Base-by-base conservation (phyloP, 2,113 vertebrate genomes). In the Festucalex cinctus region DNA sequence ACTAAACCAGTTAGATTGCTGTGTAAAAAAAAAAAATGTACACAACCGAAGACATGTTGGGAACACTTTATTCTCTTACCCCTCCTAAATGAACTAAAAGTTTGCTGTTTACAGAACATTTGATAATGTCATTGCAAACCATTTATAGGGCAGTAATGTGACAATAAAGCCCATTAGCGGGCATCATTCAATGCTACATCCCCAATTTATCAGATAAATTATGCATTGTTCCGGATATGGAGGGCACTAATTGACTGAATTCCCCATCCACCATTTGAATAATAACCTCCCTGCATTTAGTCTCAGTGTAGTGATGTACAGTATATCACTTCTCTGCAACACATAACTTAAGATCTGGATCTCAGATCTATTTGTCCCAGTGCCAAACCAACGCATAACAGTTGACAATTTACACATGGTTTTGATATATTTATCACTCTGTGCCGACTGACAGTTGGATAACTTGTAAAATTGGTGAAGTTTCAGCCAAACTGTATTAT, bases 201-300 rank as follows among this genome's bases (percentile, higher is more conserved):
- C 75, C 70, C 74, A 80, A 80, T 90, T 81, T 89, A 84, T 85
- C 88, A 73, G 65, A 89, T 90, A 71, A 90, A 89, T 91, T 83
- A 91, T 93, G 85, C 87, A 93, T 90, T 76, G 83, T 83, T 86
- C 81, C 89, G 81, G 74, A 86, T 82, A 82, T 75, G 73, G 77
- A 83, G 78, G 78, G 78, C 77, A 75, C 78, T 88, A 83, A 76
- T 86, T 72, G 80, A 87, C 73, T 80, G 70, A 65, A 72, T 77
- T 24, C 37, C 2, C 61, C 73, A 88, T 91, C 82, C 73, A 86
- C 91, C 86, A 81, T 62, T 67, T 69, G 68, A 76, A 79, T 79
- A 80, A 78, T 86, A 85, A 71, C 68, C 46, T 61, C 51, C 39
- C 66, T 26, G 66, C 12, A 66, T 13, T 60, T 46, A 57, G 48